Evolutionary conservation across 2,888 invertebrate genomes (phyloP), one percentile per base, ranked within the genome.

Genomic region (Morinoia aosen): DNA sequence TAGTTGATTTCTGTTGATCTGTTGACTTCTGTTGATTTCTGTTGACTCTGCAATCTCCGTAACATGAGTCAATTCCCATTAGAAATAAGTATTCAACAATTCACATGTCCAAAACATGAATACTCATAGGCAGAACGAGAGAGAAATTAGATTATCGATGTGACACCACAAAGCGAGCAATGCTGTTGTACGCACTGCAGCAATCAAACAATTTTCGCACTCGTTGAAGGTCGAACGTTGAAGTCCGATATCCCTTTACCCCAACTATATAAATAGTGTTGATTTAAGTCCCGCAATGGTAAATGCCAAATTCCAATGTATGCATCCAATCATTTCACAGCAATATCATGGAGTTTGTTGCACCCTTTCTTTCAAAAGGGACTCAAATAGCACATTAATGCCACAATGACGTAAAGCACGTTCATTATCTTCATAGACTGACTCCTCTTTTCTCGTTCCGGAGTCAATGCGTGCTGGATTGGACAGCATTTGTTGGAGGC

Each of bases 381-480:
- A 76, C 76, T 76, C 76, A 19, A 76, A 76, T 76, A 16, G 25
- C 33, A 16, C 33, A 33, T 33, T 76, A 25, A 76, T 33, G 19
- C 8, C 76, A 76, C 76, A 76, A 33, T 76, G 76, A 76, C 33
- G 76, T 76, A 76, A 76, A 76, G 19, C 76, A 90, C 90, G 12
- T 90, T 90, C 56, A 93, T 93, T 93, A 57, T 93, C 33, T 57
- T 33, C 58, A 33, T 48, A 93, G 93, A 93, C 93, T 93, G 93
- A 93, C 93, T 57, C 57, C 91, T 91, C 93, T 93, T 48, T 57
- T 93, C 58, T 93, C 57, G 40, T 48, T 12, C 93, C 57, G 57
- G n/a, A 93, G 90, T 90, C 93, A 48, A 93, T 93, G 93, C 93
- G 57, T 93, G 93, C 90, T 48, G 40, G 90, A 90, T 40, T 90